Conservation (phyloP, 2,888 invertebrate species). For the Xylophagus ater region DNA sequence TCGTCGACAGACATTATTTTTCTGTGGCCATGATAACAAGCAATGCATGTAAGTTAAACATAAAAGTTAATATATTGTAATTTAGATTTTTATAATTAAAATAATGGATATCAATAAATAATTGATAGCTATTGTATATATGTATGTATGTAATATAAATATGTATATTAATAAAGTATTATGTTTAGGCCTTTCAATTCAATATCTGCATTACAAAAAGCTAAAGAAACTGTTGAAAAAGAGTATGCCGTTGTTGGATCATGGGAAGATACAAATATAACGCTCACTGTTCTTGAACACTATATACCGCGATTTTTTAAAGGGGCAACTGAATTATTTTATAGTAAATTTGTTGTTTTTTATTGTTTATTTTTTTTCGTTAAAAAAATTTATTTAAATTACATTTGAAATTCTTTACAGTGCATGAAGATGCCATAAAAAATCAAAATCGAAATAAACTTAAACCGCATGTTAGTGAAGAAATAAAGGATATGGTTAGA, state of each 20-base stretch:
- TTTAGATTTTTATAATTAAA: too few species aligned
- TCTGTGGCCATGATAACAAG: constrained; percentile 68
- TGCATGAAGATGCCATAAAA: constrained; percentile 31
- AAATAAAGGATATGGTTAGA: constrained; percentile 66
- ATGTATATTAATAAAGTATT: too few species aligned
- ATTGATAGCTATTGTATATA: too few species aligned
- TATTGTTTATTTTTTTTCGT: constrained; percentile 2
- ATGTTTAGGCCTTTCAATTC: constrained; percentile 70
- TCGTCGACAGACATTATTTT: constrained; percentile 72
- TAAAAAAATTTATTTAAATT: constrained; percentile 3
- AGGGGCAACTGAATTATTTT: constrained; percentile 60
- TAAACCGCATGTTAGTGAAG: constrained; percentile 69
- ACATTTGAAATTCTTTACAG: constrained; percentile 20
- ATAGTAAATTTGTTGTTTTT: constrained; percentile 57
- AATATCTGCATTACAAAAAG: constrained; percentile 64
- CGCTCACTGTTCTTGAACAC: constrained; percentile 64
- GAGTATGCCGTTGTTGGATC: constrained; percentile 78
- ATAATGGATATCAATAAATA: too few species aligned
- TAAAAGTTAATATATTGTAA: too few species aligned
- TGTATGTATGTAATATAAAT: too few species aligned
- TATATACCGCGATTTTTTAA: constrained; percentile 69
- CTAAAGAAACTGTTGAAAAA: constrained; percentile 71
- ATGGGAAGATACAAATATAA: constrained; percentile 69
- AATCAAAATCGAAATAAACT: constrained; percentile 67
- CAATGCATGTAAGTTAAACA: constrained; percentile 72